Base-by-base conservation (phyloP, 2,888 invertebrate genomes). In the Acleris cristana region DNA sequence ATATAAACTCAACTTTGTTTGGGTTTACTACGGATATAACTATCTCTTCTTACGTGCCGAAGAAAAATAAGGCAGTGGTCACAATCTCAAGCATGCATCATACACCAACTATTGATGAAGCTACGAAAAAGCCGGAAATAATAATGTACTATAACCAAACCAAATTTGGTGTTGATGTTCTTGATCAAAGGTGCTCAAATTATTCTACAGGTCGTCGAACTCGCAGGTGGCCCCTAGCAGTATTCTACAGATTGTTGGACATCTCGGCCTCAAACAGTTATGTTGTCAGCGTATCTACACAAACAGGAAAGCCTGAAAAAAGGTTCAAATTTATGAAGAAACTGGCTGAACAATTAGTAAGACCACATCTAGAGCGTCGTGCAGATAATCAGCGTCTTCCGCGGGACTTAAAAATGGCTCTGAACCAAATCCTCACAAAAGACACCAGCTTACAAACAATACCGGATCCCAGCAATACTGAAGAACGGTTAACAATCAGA, bases 21-120 rank as follows among this genome's bases (percentile, higher is more conserved):
- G 70, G 67, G 34, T 73, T 69, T 64, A 69, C 70, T 19, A 62
- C 58, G 51, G 45, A 67, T 45, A 54, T 53, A 26, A 72, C 73
- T 52, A 34, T 65, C 2, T 40, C 40, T n/a, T 63, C 64, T 40
- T 65, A 69, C 52, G 71, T 73, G 45, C 69, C 71, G 53, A 72
- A 72, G 53, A 67, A 69, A 60, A 64, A 63, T 58, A 71, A 65
- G 64, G 70, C 72, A 34, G 70, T 73, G 21, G 40, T 70, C n/a
- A 54, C 70, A 10, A n/a, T 64, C 14, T 73, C 71, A 53, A 65
- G 69, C 52, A 71, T 73, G 73, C 70, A 70, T 54, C 73, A 72
- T 55, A 53, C 45, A 14, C 23, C 51, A 21, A 54, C 16, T n/a
- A 23, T 70, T 8, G 52, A 64, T 23, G 34, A 63, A 51, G n/a